Evolutionary conservation across 2,113 vertebrate genomes (phyloP).

Genomic region (Gila orcuttii): DNA sequence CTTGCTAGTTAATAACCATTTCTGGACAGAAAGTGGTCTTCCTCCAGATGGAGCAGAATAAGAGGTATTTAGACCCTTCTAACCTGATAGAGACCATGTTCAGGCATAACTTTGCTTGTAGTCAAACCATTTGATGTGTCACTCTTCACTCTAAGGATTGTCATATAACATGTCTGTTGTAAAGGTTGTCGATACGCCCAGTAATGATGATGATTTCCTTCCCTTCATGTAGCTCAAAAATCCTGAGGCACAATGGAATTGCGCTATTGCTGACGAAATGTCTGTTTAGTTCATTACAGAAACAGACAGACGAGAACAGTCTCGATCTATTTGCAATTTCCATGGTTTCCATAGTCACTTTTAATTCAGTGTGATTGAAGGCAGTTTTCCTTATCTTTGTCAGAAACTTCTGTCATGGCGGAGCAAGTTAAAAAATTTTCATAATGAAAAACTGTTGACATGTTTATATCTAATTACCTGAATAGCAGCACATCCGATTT

Average conservation of each 20-base stretch:
- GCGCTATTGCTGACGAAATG: constrained; percentile 72
- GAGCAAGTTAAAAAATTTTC: background rate
- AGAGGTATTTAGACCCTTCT: background rate
- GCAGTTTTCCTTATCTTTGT: background rate
- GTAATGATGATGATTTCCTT: background rate
- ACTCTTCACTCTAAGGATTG: background rate
- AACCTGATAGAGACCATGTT: background rate
- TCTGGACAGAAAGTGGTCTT: background rate
- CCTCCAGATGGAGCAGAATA: too few relatives aligned
- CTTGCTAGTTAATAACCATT: constrained; percentile 55
- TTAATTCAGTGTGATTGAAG: background rate
- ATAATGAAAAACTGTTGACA: background rate
- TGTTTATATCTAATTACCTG: constrained; percentile 64
- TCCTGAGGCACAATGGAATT: background rate
- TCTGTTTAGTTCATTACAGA: constrained; percentile 64
- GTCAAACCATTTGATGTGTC: background rate
- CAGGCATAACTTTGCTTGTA: background rate
- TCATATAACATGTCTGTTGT: background rate
- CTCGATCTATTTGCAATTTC: background rate
- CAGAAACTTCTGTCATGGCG: background rate
- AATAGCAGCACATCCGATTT: background rate
- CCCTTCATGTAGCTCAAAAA: background rate
- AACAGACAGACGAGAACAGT: constrained; percentile 58
- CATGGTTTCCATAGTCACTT: background rate
- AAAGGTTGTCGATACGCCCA: background rate